Evolutionary conservation across 35 echinoderm and acorn worm genomes (phyloP).

Genomic region (Hemicentrotus pulcherrimus): DNA sequence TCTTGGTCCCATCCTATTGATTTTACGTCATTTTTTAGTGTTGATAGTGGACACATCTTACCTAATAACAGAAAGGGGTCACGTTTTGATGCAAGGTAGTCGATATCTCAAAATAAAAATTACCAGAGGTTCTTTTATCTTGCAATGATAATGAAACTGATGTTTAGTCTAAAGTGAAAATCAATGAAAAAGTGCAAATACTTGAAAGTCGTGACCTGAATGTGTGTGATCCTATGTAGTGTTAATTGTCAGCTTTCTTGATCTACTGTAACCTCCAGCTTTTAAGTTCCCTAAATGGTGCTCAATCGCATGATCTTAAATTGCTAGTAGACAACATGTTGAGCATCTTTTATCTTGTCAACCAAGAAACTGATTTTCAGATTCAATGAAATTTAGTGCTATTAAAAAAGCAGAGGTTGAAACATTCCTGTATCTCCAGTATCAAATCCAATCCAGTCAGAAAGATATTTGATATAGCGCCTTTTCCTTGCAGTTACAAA

Average conservation of each 20-base stretch:
- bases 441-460: no score
- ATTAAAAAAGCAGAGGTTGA: no score
- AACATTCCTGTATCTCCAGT: no score
- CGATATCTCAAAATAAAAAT: neutral
- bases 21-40: neutral
- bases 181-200: slow-evolving; percentile 13
- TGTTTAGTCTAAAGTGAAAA: neutral
- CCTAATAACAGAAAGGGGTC: neutral
- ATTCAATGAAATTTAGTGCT: no score
- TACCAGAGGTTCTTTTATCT: neutral
- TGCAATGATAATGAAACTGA: neutral
- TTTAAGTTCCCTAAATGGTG: neutral
- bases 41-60: neutral
- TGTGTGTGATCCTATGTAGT: neutral
- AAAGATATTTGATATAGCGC: no score
- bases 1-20: neutral
- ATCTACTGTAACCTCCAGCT: neutral
- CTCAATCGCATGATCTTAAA: neutral
- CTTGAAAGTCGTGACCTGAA: neutral
- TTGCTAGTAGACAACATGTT: neutral
- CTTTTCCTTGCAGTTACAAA: no score
- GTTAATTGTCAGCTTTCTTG: no score
- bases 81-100: neutral
- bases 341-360: no score
- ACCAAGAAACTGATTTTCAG: no score